Evolutionary conservation across 1,140 invertebrate genomes (phyloP).

Genomic region (Drosophila ironensis): DNA sequence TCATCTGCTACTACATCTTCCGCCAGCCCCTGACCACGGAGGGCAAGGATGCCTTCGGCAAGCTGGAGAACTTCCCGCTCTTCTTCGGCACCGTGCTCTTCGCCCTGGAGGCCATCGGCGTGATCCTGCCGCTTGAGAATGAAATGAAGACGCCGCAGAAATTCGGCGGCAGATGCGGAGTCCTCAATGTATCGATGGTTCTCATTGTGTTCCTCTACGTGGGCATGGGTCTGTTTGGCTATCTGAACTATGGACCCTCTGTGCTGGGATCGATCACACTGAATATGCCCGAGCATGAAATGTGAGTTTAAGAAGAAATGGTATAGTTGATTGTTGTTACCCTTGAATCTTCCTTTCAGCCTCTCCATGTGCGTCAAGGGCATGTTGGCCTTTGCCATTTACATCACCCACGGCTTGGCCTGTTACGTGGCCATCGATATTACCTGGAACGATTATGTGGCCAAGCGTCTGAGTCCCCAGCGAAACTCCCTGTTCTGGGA

Average conservation of each 20-base stretch:
- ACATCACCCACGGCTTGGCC: constrained; percentile 90
- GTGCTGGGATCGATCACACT: constrained; percentile 87
- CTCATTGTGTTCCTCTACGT: constrained; percentile 87
- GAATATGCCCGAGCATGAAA: constrained; percentile 84
- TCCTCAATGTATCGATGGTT: constrained; percentile 89
- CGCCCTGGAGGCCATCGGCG: constrained; percentile 90
- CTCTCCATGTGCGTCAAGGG: constrained; percentile 88
- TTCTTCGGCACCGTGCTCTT: constrained; percentile 91
- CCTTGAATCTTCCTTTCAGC: constrained; percentile 70
- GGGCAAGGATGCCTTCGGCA: constrained; percentile 82
- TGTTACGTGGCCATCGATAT: constrained; percentile 94
- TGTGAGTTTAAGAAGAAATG: constrained; percentile 78
- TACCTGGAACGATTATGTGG: constrained; percentile 88
- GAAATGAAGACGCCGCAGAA: constrained; percentile 89
- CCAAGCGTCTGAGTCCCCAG: constrained; percentile 69
- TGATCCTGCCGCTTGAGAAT: constrained; percentile 91
- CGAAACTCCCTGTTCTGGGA: constrained; percentile 84
- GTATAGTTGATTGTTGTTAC: not conserved
- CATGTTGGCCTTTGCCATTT: constrained; percentile 90
- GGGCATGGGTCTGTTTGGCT: constrained; percentile 89
- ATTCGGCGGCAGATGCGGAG: constrained; percentile 87
- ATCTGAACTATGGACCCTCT: constrained; percentile 86
- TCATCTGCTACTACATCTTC: constrained; percentile 88
- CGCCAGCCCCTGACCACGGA: constrained; percentile 83
- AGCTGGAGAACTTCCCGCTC: constrained; percentile 83